Base-by-base conservation (phyloP, 2,797 vertebrate species). In the Darevskia nairensis region DNA sequence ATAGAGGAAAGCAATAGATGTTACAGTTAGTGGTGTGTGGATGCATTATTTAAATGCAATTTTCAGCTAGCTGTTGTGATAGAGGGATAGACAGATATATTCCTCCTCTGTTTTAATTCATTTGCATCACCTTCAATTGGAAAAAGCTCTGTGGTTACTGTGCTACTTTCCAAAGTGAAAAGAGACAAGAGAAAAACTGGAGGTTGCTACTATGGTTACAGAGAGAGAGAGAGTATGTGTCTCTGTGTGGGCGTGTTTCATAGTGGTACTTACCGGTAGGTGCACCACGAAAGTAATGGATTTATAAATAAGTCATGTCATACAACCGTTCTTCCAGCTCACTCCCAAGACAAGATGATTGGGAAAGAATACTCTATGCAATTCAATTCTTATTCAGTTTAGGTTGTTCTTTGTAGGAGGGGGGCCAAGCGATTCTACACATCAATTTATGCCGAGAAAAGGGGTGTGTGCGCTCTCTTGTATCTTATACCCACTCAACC, bases 31-130 rank as follows among this genome's bases (percentile, higher is more conserved):
- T 91, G 90, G 84, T 87, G 21, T 41, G 3, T 71, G 90, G 86
- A 93, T 94, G 50, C 85, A 88, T 89, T 92, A 92, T 94, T 94
- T 88, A 94, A 93, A 89, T 92, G 68, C 93, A 93, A 95, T 93
- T 92, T 93, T 87, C 92, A 95, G 86, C 95, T 95, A 95, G 85
- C 89, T 71, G 89, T 95, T 89, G 77, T 89, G 84, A 55, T 55
- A 55, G 50, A 55, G 50, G 50, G 13, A 15, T 55, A 55, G 13
- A 4, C 50, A 92, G 89, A 88, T 82, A 90, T 88, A 50, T 41
- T 50, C 86, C 86, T 87, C 89, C 55, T 95, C 35, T 9, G 71
- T 90, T 89, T 91, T 86, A 93, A 94, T 88, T 87, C 79, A 90
- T 86, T 89, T 93, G 83, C 78, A 88, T 85, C 91, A 94, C 86